Evolutionary conservation across 2,888 invertebrate genomes (phyloP), one percentile per base, ranked within the genome.

Genomic region (Anarsia innoxiella): DNA sequence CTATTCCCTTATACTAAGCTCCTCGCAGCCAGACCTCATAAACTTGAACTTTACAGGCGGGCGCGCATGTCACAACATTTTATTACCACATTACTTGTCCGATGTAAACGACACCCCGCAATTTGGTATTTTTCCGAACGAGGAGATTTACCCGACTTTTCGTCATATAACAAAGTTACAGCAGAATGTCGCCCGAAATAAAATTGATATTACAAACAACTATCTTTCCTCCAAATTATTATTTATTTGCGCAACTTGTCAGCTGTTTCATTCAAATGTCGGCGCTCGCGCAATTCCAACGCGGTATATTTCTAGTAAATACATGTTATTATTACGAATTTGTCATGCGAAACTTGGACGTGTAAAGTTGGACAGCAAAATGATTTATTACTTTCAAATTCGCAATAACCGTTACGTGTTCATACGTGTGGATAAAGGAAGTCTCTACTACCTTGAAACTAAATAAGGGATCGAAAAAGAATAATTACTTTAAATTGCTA

Each of bases 61-160:
- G 45, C 63, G 43, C 41, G 15, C 48, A 35, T 51, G 56, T 72
- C 69, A 65, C 61, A 55, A 51, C 53, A 59, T 62, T 75, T 74
- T 73, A 74, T 56, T 56, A 50, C 41, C 53, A 43, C 47, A 62
- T 56, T 56, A 59, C 54, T 48, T 44, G 51, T 41, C 45, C 47
- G 55, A 49, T 55, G 48, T 54, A 63, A 63, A 62, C 55, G 54
- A 58, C 50, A 59, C 52, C 56, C 49, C 49, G 47, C 49, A 50
- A 42, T 36, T 29, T 37, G 34, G 26, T 34, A 14, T 41, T 41
- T 43, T 30, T 36, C 36, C 16, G 13, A 27, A 27, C 16, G 27
- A 13, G n/a, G 13, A 34, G n/a, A 9, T 34, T 11, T 23, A 10
- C 16, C 13, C 28, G 12, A 27, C 19, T 27, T 30, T 15, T 15